Conservation (phyloP, 2,888 invertebrate species). For the Platypus cylindrus region DNA sequence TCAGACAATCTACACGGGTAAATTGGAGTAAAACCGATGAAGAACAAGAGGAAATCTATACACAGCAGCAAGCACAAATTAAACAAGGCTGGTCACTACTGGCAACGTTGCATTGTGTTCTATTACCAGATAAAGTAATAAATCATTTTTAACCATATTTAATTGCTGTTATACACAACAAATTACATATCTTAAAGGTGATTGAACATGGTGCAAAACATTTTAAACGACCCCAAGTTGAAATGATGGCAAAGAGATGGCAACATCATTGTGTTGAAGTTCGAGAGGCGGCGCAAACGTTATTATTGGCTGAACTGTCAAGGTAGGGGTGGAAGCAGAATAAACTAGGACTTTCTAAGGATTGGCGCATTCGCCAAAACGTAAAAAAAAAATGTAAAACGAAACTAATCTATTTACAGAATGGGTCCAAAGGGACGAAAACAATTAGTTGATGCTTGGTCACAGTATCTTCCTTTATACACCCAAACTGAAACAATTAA, state of each 20-base stretch:
- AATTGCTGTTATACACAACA: too few relatives aligned
- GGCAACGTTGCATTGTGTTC: slow-evolving; percentile 90
- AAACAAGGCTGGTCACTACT: slow-evolving; percentile 96
- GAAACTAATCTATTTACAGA: slow-evolving; percentile 26
- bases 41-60: slow-evolving; percentile 70
- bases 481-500: slow-evolving; percentile 69
- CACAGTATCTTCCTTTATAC: slow-evolving; percentile 84
- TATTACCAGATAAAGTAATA: slow-evolving; percentile 89
- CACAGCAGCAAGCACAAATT: slow-evolving; percentile 81
- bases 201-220: slow-evolving; percentile 52
- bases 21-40: slow-evolving; percentile 64
- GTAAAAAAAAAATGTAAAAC: too few relatives aligned
- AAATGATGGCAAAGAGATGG: slow-evolving; percentile 95
- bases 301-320: slow-evolving; percentile 79
- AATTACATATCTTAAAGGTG: too few relatives aligned
- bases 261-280: slow-evolving; percentile 98
- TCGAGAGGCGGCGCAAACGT: slow-evolving; percentile 90
- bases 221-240: slow-evolving; percentile 92
- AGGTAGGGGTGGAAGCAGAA: too few relatives aligned
- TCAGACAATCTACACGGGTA: slow-evolving; percentile 49
- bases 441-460: slow-evolving; percentile 88
- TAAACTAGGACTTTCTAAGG: too few relatives aligned
- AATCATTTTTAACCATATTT: too few relatives aligned
- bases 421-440: slow-evolving; percentile 87
- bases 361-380: too few relatives aligned